A percentile compares a stretch with the other conserved stretches of the same genome.
Evolutionary conservation across 1,140 invertebrate genomes (phyloP).

Genomic region (Apocrypta bakeri): DNA sequence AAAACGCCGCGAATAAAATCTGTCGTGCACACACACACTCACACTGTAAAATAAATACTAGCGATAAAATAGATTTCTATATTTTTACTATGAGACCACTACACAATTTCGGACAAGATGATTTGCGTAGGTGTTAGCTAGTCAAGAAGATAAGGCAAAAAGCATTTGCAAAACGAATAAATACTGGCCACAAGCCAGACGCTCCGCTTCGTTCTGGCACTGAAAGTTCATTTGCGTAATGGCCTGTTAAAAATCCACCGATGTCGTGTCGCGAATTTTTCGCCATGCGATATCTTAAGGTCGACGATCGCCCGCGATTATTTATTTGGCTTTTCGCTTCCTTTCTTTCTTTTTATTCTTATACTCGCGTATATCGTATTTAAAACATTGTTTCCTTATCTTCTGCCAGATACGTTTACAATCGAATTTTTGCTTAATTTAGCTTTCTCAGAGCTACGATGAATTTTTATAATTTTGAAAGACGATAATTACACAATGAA

Average conservation of each 20-base stretch:
- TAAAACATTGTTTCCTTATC: neutral
- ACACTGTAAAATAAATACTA: no score
- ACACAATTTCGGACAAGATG: neutral
- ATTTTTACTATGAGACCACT: conserved; percentile 3
- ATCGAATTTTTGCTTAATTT: neutral
- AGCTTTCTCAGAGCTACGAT: no score
- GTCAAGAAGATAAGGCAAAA: conserved; percentile 48
- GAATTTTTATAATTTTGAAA: no score
- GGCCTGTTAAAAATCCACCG: conserved; percentile 61
- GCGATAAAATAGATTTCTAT: conserved; percentile 28
- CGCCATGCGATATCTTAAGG: conserved; percentile 11
- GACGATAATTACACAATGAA: no score
- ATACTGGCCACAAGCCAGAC: conserved; percentile 60
- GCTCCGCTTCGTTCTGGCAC: conserved; percentile 54
- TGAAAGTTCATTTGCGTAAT: conserved; percentile 68
- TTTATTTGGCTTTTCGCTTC: conserved; percentile 26
- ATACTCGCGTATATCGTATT: neutral
- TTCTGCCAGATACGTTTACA: neutral
- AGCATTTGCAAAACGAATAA: conserved; percentile 60
- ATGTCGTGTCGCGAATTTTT: neutral
- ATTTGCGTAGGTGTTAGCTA: neutral
- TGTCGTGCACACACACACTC: no score
- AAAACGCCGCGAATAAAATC: no score
- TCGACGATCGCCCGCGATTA: conserved; percentile 39
- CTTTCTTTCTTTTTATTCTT: conserved; percentile 26